phyloP scores from a whole-genome alignment of 2,888 invertebrate genomes.

The Chymomyza fuscimana region DNA sequence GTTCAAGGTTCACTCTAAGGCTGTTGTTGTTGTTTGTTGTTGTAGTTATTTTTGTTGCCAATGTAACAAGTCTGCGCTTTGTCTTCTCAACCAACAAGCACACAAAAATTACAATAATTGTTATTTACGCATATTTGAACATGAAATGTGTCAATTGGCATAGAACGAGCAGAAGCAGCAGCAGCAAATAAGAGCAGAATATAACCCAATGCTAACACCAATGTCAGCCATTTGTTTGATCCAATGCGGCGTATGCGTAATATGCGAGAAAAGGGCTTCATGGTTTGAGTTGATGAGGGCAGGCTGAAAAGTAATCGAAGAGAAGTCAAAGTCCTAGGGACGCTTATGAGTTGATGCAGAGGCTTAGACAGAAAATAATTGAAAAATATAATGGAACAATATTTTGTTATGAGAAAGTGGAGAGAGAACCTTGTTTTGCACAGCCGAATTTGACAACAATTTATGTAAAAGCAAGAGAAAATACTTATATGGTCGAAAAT shows the following conservation, averaged over 20 bases:
- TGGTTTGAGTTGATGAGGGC: background rate
- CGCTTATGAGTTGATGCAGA: too few relatives aligned
- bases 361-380: too few relatives aligned
- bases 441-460: too few relatives aligned
- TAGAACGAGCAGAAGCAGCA: constrained; percentile 38
- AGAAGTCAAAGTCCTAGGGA: too few relatives aligned
- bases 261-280: constrained; percentile 49
- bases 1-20: constrained; percentile 60
- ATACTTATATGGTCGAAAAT: too few relatives aligned
- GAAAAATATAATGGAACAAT: too few relatives aligned
- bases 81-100: constrained; percentile 42
- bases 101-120: constrained; percentile 65
- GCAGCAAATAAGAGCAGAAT: background rate
- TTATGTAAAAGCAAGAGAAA: too few relatives aligned
- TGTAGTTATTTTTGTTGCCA: constrained; percentile 39
- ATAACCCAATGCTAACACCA: background rate
- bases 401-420: too few relatives aligned
- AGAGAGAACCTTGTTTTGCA: too few relatives aligned
- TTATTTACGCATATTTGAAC: constrained; percentile 72
- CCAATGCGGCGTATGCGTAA: constrained; percentile 52
- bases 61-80: constrained; percentile 55
- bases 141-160: constrained; percentile 67
- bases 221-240: background rate
- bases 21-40: too few relatives aligned
- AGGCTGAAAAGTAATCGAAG: too few relatives aligned